Base-by-base conservation (phyloP, 2,888 invertebrate genomes). In the Conistra vaccinii region DNA sequence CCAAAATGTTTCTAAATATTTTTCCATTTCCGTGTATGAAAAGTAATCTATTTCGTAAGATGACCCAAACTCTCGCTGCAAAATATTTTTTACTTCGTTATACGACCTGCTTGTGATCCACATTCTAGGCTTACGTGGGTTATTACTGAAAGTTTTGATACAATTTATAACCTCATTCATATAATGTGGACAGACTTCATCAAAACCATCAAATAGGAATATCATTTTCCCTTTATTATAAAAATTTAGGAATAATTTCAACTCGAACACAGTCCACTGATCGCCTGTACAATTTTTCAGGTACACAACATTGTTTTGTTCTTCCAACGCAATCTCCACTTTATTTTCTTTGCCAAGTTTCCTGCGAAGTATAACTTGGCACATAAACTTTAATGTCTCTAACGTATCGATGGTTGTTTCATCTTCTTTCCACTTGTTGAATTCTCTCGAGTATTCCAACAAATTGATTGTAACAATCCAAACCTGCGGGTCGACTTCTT, bases 151-250 rank as follows among this genome's bases (percentile, higher is more conserved):
- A n/a, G 32, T 60, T 35, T 63, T 60, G 0, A 85, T 35, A 26
- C 63, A 75, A 12, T 62, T 53, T 20, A 80, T 45, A 0, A 84
- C 83, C n/a, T 73, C 74, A 32, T 39, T 48, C 61, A 67, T 70
- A 45, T 87, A 86, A 67, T 80, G 69, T 1, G 87, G 87, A 55
- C 83, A 87, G 9, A 87, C 80, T 68, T 87, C 87, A n/a, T 87
- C 87, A 48, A 87, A 84, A 0, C 87, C 87, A 57, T 87, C 87
- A n/a, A 85, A 86, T 10, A 85, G 2, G 48, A 84, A 80, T 67
- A 87, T 78, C 1, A 83, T 26, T 45, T 63, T 71, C 0, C 60
- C 12, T 51, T 57, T 66, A 57, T 79, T 80, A 45, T 48, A 84
- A 68, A 67, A 75, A 58, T 85, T 26, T 2, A 86, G 58, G 60